These are phyloP conservation scores for Coremacera marginata DNA, from an alignment of 2,888 invertebrate species.

Conservation along the genomic window DNA sequence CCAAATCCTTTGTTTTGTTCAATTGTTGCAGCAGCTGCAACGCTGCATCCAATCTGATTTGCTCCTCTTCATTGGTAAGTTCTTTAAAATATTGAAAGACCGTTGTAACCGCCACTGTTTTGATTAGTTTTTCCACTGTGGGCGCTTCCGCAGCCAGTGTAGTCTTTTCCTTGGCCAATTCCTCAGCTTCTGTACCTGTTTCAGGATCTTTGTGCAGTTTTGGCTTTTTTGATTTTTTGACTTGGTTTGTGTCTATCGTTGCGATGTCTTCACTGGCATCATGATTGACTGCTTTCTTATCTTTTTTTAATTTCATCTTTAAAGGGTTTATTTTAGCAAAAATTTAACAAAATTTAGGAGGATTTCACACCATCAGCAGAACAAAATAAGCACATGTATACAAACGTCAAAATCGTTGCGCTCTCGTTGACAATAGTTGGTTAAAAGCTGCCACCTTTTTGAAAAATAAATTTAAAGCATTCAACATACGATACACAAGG, in stretches of 20 bases:
- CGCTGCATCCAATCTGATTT: constrained; percentile 54
- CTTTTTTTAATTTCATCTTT: constrained; percentile 24
- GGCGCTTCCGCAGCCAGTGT: not conserved
- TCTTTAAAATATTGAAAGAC: constrained; percentile 59
- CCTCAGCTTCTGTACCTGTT: not conserved
- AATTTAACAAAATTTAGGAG: no score
- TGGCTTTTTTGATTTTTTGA: constrained; percentile 32
- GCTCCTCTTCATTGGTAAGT: constrained; percentile 55
- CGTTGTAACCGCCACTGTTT: constrained; percentile 50
- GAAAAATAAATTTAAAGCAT: no score
- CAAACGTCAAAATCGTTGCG: no score
- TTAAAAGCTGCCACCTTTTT: no score
- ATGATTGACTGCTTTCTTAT: not conserved
- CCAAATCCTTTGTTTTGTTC: constrained; percentile 50
- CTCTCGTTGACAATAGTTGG: no score
- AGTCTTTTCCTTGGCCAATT: not conserved
- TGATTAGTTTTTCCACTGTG: constrained; percentile 36
- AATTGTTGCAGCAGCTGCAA: constrained; percentile 55
- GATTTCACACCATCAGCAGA: no score
- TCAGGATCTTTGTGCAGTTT: constrained; percentile 24
- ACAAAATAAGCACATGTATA: no score
- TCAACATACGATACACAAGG: no score
- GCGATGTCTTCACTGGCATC: not conserved
- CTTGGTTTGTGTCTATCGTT: not conserved
- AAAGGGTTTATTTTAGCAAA: not conserved